Base-by-base conservation (phyloP, 2,113 vertebrate genomes). In the Periophthalmodon schlosseri region DNA sequence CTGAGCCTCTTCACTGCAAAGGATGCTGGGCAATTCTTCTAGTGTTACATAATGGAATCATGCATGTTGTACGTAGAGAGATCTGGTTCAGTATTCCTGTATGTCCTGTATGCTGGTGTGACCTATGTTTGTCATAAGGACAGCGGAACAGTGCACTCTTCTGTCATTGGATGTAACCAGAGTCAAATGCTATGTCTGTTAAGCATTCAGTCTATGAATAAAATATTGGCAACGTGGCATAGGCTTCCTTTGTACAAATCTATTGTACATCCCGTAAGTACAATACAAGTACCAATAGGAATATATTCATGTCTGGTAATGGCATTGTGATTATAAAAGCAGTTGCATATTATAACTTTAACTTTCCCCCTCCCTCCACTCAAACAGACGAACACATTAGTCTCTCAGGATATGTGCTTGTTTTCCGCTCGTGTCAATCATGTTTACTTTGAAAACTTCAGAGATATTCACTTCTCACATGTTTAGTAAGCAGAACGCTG, bases 31-130 rank as follows among this genome's bases (percentile, higher is more conserved):
- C 5, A 9, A 12, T 58, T 44, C 24, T 54, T 10, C 11, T 0
- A 3, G 44, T 15, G 23, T 88, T 90, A 67, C 23, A 36, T 83
- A 84, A 90, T 11, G n/a, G 1, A 4, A 34, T 46, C 28, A 69
- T 66, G 16, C 57, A 66, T 68, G 44, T 68, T 47, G 14, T 44
- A 67, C 46, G 36, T 44, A 12, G 64, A 8, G 39, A 11, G 28
- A 34, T 34, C 24, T 18, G 28, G 60, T 18, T 24, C n/a, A 57
- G 14, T 61, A 6, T 10, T 20, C 61, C 18, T 28, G 23, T 28
- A 28, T 60, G 50, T 28, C 1, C 4, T 56, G 4, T n/a, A 10
- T 21, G 5, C 11, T 57, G 56, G 52, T 21, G 52, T 56, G 52
- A 5, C 20, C 8, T 18, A 10, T 1, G 5, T 10, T n/a, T 20